Base-by-base conservation (phyloP, 2,888 invertebrate species). In the Ctena decussata region DNA sequence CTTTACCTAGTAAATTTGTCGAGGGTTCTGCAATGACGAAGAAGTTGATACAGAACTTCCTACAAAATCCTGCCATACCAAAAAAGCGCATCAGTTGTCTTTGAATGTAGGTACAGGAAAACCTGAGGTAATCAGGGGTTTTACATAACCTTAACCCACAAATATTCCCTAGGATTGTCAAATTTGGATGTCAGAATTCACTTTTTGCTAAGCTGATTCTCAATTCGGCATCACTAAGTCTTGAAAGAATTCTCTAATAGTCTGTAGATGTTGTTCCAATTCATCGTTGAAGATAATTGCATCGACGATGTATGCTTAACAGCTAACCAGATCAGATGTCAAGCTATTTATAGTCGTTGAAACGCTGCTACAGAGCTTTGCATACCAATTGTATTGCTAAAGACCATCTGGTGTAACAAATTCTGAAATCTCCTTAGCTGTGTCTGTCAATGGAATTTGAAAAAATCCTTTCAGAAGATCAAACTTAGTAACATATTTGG, bases 401-500 rank as follows among this genome's bases (percentile, higher is more conserved):
- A 86, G 44, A n/a, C 84, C 80, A 57, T 82, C 53, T 37, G 82
- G 82, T n/a, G 82, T 86, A 37, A 73, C 78, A 82, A n/a, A n/a
- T n/a, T n/a, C n/a, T n/a, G n/a, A n/a, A n/a, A n/a, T n/a, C n/a
- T n/a, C n/a, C 74, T 84, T 83, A 0, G 89, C 88, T 69, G 76
- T 70, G 0, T 88, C 82, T 21, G 86, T 84, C 2, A 90, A 37
- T 8, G 89, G 88, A 27, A 91, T 57, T 53, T 82, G 75, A 18
- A 35, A 80, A 39, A 69, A 75, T 65, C 46, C n/a, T n/a, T n/a
- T n/a, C 15, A 92, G 70, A 39, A 92, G 73, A 70, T 91, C 89
- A 86, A 82, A 86, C 44, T 92, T 90, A 11, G 53, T 91, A n/a
- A 91, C 80, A 81, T 74, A 92, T 69, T 83, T 88, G 15, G 89